These are phyloP conservation scores for Pogonognathellus flavescens DNA, from an alignment of 1,140 invertebrate genomes.

Conservation along the genomic window DNA sequence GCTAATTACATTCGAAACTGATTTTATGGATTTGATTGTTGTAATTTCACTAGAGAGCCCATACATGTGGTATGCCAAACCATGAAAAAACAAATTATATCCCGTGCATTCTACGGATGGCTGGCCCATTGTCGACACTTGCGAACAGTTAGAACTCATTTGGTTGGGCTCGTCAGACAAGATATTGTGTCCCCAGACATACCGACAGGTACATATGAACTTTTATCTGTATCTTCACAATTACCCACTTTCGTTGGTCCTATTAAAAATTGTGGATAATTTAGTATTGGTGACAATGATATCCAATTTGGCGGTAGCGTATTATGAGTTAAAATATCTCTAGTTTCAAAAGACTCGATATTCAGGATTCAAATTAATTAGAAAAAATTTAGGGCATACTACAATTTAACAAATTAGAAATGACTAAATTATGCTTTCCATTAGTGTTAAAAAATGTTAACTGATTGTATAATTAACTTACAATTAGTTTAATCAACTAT, in stretches of 20 bases:
- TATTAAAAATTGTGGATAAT: neutral
- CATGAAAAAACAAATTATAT: constrained; percentile 94
- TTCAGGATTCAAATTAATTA: no score
- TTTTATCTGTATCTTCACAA: neutral
- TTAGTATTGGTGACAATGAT: neutral
- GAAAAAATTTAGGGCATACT: no score
- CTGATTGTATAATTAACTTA: no score
- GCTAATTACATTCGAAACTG: no score
- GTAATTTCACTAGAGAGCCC: constrained; percentile 71
- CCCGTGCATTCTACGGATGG: constrained; percentile 96
- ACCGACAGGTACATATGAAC: constrained; percentile 30
- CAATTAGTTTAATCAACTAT: no score
- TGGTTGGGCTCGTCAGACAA: constrained; percentile 86
- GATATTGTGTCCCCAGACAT: constrained; percentile 67
- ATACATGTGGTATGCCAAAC: constrained; percentile 88
- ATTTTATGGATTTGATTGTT: no score
- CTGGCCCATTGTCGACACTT: constrained; percentile 92
- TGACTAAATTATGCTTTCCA: no score
- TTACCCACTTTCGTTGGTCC: neutral
- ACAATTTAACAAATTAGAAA: no score
- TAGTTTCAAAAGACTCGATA: no score
- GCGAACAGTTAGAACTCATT: constrained; percentile 90
- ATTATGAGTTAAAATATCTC: neutral
- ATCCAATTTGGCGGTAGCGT: neutral
- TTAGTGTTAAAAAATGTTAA: no score